Base-by-base conservation (phyloP, 2,797 vertebrate species). In the Leptoclinus maculatus region DNA sequence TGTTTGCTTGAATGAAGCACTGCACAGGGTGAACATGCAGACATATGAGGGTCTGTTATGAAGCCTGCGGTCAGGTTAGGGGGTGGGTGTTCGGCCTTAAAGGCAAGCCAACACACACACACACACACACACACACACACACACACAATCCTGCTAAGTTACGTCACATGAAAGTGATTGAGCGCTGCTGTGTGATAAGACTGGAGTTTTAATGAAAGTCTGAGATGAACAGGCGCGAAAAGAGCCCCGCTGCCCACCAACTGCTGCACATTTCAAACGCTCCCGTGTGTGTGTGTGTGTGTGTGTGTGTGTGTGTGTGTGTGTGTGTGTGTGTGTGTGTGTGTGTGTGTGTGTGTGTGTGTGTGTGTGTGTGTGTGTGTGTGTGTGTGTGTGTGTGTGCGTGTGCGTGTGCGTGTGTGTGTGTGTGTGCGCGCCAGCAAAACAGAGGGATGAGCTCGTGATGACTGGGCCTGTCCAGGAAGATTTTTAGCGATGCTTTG, bases 191-290 rank as follows among this genome's bases (percentile, higher is more conserved):
- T 66, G 73, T 79, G 92, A 93, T 93, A 92, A 93, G 83, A 68
- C 67, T 7, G 13, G 47, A 83, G 78, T 76, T 91, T 89, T 92
- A 92, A 94, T 93, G 66, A 93, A 93, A 89, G 84, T 91, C 82
- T 85, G 80, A 91, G 91, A 93, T 94, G 91, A 93, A 83, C 87
- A 86, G 85, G 91, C 59, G 90, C 70, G 79, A 91, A 91, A 82
- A 87, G 90, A 92, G 76, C 78, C 83, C 85, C 8, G 58, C 81
- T 77, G 83, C 74, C 63, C 51, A 87, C 82, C 85, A 83, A 87
- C 87, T 90, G 84, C 79, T 83, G 76, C 56, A 58, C 76, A 80
- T 87, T 59, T 83, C 65, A 66, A 49, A 77, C 64, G 0, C 80
- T 80, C 43, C 62, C 58, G 14, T 51, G 39, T 71, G 74, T 59